Evolutionary conservation across 1,140 invertebrate species (phyloP).

Genomic region (Ostrea edulis): DNA sequence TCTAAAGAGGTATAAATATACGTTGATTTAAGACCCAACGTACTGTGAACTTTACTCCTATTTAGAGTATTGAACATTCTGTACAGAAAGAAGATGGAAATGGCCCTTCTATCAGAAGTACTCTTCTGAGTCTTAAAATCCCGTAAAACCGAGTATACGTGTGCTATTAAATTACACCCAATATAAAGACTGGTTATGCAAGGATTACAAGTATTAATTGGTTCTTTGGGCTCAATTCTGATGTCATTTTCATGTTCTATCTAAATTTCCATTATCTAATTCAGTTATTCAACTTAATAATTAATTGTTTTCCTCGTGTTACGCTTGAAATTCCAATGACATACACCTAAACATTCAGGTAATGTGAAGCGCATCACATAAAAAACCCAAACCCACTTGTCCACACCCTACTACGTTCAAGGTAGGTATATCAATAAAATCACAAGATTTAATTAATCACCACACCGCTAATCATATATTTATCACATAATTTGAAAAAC

Average conservation of each 20-base stretch:
- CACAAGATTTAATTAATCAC: background rate
- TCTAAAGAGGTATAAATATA: background rate
- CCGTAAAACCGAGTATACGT: too few relatives aligned
- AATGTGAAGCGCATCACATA: conserved; percentile 17
- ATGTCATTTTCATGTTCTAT: too few relatives aligned
- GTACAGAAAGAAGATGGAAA: too few relatives aligned
- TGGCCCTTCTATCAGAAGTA: too few relatives aligned
- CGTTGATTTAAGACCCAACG: background rate
- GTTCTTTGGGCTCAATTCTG: too few relatives aligned
- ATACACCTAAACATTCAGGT: conserved; percentile 18
- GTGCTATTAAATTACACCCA: too few relatives aligned
- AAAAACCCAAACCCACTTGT: background rate
- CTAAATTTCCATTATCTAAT: background rate
- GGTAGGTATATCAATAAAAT: background rate
- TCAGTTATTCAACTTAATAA: background rate
- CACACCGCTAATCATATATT: background rate
- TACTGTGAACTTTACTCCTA: too few relatives aligned
- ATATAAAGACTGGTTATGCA: too few relatives aligned
- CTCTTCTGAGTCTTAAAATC: too few relatives aligned
- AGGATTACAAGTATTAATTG: too few relatives aligned
- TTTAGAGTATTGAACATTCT: too few relatives aligned
- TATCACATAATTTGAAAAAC: background rate
- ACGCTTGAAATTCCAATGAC: background rate
- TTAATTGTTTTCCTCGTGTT: background rate
- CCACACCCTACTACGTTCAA: background rate